Evolutionary conservation across 2,888 invertebrate species (phyloP).

Genomic region (Phoenoteleia sp.): DNA sequence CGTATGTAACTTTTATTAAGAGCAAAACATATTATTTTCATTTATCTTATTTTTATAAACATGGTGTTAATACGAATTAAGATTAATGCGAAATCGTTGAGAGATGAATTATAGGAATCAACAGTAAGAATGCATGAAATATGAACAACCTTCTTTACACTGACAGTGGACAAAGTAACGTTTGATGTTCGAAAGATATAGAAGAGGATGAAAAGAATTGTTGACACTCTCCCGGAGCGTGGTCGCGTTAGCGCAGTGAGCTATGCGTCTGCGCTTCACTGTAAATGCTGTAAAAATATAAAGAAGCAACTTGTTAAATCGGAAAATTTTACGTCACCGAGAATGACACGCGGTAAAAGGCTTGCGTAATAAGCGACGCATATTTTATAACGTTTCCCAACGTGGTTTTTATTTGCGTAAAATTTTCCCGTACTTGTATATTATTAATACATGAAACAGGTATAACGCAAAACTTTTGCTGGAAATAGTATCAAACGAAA

Average conservation of each 20-base stretch:
- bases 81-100: conserved; percentile 17
- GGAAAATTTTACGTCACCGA: conserved; percentile 45
- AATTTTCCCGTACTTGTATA: conserved; percentile 22
- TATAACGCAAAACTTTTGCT: conserved; percentile 14
- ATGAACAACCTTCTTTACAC: background rate
- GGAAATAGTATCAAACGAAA: conserved; percentile 45
- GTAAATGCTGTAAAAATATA: conserved; percentile 40
- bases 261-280: conserved; percentile 9
- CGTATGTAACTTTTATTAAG: conserved; percentile 78
- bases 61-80: conserved; percentile 66
- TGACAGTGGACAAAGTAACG: conserved; percentile 7
- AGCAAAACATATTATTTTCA: conserved; percentile 83
- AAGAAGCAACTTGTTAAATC: conserved; percentile 38
- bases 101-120: background rate
- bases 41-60: conserved; percentile 85
- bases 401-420: conserved; percentile 5
- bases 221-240: conserved; percentile 26
- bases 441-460: conserved; percentile 23
- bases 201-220: conserved; percentile 31
- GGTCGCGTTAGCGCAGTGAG: conserved; percentile 1
- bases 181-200: background rate
- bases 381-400: conserved; percentile 4
- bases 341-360: background rate
- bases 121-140: background rate
- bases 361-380: background rate